These are phyloP conservation scores for Chrysaora quinquecirrha DNA, from an alignment of 30 jellyfish, hydroid and myxozoan species.

Conservation along the genomic window DNA sequence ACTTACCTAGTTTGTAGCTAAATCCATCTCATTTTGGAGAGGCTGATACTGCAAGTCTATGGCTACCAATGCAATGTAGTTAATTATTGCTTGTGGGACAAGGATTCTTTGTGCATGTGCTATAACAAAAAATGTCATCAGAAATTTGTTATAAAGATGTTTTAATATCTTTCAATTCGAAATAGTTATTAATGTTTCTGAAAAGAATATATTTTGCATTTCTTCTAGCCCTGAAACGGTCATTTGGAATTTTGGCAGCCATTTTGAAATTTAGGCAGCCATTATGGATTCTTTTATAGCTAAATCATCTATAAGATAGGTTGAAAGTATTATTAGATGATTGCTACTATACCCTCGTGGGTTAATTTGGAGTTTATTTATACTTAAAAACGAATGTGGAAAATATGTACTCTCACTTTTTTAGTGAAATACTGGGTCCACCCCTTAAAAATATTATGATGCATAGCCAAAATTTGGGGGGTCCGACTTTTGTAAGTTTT, in stretches of 20 bases:
- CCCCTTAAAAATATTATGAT: conserved; percentile 6
- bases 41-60: not conserved
- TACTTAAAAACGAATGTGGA: not conserved
- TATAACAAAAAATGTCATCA: too few species aligned
- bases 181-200: too few species aligned
- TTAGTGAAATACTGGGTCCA: not conserved
- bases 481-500: not conserved
- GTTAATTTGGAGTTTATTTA: not conserved
- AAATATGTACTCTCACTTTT: not conserved
- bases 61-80: not conserved
- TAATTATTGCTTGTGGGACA: not conserved
- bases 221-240: too few species aligned
- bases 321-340: not conserved
- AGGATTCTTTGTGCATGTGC: not conserved
- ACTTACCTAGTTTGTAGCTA: not conserved
- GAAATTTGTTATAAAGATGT: too few species aligned
- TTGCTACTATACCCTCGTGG: not conserved
- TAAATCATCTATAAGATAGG: too few species aligned
- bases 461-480: not conserved
- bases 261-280: too few species aligned
- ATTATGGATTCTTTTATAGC: too few species aligned
- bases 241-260: too few species aligned
- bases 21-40: not conserved
- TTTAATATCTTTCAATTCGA: too few species aligned
- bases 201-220: too few species aligned